These are phyloP conservation scores for Sebastiscus tertius DNA, from an alignment of 2,797 vertebrate species.

Conservation along the genomic window DNA sequence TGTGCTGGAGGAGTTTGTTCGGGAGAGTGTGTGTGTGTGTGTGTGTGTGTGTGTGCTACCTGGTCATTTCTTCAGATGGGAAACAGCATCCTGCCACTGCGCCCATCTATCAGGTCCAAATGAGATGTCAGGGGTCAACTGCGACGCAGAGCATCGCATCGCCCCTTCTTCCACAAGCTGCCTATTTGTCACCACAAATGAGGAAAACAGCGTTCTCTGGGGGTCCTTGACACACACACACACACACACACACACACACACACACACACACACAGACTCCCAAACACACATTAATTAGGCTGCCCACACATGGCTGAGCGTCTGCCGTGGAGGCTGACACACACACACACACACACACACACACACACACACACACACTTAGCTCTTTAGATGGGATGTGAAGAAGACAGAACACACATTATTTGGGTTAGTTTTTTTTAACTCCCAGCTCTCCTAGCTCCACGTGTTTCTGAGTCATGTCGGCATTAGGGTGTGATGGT, in stretches of 20 bases:
- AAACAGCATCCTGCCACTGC: constrained; percentile 64
- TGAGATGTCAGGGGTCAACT: constrained; percentile 71
- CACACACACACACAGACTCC: constrained; percentile 6
- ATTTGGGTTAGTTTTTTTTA: neutral
- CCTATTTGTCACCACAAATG: constrained; percentile 75
- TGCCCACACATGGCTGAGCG: constrained; percentile 18
- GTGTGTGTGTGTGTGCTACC: constrained; percentile 21
- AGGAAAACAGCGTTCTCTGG: constrained; percentile 63
- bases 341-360: constrained; percentile 14
- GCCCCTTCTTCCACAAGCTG: constrained; percentile 68
- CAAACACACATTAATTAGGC: constrained; percentile 35
- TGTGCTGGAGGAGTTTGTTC: constrained; percentile 1
- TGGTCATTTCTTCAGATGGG: constrained; percentile 73
- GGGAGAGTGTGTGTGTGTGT: neutral
- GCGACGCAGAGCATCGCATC: constrained; percentile 49
- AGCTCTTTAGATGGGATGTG: neutral
- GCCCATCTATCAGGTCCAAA: constrained; percentile 70
- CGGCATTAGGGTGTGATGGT: neutral
- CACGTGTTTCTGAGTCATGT: neutral
- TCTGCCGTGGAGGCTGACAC: constrained; percentile 11
- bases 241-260: constrained; percentile 5
- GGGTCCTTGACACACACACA: constrained; percentile 41
- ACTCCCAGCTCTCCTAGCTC: neutral
- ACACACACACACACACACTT: neutral
- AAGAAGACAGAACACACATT: neutral